A percentile compares a stretch with the other conserved stretches of the same genome.
Conservation (phyloP, 2,888 invertebrate genomes). For the Neocrepidodera transversa region DNA sequence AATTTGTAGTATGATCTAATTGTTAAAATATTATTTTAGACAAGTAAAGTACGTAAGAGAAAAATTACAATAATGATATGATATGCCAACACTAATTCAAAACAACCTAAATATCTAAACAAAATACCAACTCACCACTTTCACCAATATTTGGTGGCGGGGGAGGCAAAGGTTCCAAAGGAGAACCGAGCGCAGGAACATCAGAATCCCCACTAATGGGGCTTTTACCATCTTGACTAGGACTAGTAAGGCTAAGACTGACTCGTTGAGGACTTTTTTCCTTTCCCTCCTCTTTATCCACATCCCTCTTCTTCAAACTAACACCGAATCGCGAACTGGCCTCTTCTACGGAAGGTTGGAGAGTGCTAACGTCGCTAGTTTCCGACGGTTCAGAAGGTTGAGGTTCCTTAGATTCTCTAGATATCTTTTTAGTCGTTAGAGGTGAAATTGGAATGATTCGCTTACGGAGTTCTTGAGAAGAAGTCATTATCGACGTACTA, state of each 20-base stretch:
- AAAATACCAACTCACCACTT: slow-evolving; percentile 46
- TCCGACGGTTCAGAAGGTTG: slow-evolving; percentile 37
- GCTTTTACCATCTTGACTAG: slow-evolving; percentile 57
- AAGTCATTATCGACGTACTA: slow-evolving; percentile 50
- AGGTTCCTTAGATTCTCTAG: slow-evolving; percentile 46
- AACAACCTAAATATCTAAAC: slow-evolving; percentile 22
- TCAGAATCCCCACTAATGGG: slow-evolving; percentile 59
- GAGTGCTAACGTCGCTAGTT: slow-evolving; percentile 65
- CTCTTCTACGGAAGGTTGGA: slow-evolving; percentile 74
- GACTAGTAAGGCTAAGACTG: slow-evolving; percentile 58
- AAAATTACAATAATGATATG: too few species aligned
- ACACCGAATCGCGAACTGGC: slow-evolving; percentile 76
- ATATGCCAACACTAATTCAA: neutral
- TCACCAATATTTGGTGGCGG: slow-evolving; percentile 56
- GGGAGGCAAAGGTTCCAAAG: slow-evolving; percentile 59
- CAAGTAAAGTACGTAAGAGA: too few species aligned
- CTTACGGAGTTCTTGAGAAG: slow-evolving; percentile 54
- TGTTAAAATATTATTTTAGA: neutral
- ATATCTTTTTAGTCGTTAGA: slow-evolving; percentile 54
- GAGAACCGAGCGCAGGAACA: slow-evolving; percentile 62
- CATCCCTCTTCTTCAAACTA: slow-evolving; percentile 72
- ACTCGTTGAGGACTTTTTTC: slow-evolving; percentile 56
- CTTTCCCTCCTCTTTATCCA: slow-evolving; percentile 60
- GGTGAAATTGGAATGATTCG: slow-evolving; percentile 55
- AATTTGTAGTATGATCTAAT: too few species aligned